Base-by-base conservation (phyloP, 2,797 vertebrate genomes). In the Ceyx erithaca region DNA sequence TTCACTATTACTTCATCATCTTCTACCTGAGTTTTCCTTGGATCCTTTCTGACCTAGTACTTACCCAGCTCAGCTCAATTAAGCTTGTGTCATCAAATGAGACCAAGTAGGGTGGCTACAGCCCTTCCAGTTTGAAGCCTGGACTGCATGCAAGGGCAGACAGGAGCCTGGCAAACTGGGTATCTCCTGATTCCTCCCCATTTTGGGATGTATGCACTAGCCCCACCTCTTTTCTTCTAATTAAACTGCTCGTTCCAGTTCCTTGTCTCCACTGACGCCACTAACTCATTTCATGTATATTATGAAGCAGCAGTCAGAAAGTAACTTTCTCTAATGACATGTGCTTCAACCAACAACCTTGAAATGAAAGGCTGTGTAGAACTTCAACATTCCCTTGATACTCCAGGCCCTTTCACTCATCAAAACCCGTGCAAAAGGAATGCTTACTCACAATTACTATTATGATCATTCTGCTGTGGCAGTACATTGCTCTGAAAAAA, bases 341-440 rank as follows among this genome's bases (percentile, higher is more conserved):
- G 49, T 67, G 71, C 57, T 82, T 86, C 87, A 93, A 92, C 83
- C 75, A 51, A 48, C 41, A 78, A 93, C 92, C 93, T 71, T 80
- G 61, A 92, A 88, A 75, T 71, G 64, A 90, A 86, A 94, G 68
- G 61, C 61, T 82, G 57, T 46, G 33, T 11, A 86, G 80, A 64
- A 62, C 71, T 91, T 80, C 58, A 86, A 61, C 49, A 31, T 54
- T 82, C 75, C 80, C 61, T 73, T 0, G 4, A 86, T 4, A 85
- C 20, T 85, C 52, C 31, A 48, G 37, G 54, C 41, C 43, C n/a
- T 45, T 77, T 94, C 82, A 61, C 58, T 85, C 33, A 45, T n/a
- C 67, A 77, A 88, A 93, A 85, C 68, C 61, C 73, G 31, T 86
- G 85, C 80, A 92, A 88, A 90, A 90, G 64, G 68, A 92, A 77